A percentile compares a stretch with the other conserved stretches of the same genome.
Evolutionary conservation across 1,140 invertebrate species (phyloP).

Genomic region (Temnothorax curvispinosus): DNA sequence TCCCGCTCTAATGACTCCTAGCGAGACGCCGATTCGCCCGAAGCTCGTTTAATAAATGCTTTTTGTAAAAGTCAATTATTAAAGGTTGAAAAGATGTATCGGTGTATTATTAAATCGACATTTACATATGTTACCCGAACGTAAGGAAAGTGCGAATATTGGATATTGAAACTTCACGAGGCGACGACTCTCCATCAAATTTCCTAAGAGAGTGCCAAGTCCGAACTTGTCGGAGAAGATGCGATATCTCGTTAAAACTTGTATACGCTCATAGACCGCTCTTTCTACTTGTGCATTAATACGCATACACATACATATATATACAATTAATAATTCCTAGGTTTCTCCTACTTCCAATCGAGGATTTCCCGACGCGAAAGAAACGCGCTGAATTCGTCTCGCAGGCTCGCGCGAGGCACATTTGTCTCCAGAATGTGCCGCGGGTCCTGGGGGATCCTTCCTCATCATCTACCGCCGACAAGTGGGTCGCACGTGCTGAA

Average conservation of each 20-base stretch:
- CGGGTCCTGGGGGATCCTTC: slow-evolving; percentile 43
- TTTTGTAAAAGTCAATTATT: not conserved
- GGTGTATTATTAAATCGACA: not conserved
- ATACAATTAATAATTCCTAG: not conserved
- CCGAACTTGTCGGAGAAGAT: not conserved
- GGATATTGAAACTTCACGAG: not conserved
- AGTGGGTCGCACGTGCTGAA: slow-evolving; percentile 62
- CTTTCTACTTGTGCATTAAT: not conserved
- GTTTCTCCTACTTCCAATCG: slow-evolving; percentile 7
- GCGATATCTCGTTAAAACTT: not conserved
- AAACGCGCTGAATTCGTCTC: slow-evolving; percentile 41
- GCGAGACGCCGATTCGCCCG: slow-evolving; percentile 34
- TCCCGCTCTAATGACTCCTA: slow-evolving; percentile 52
- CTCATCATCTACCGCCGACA: slow-evolving; percentile 59
- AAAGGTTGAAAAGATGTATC: not conserved
- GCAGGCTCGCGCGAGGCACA: slow-evolving; percentile 47
- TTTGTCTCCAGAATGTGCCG: slow-evolving; percentile 54
- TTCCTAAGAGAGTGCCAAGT: not conserved
- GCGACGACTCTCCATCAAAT: not conserved
- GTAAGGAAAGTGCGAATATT: not conserved
- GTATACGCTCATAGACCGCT: not conserved
- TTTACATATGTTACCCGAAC: not conserved
- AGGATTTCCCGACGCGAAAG: not conserved
- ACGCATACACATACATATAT: not conserved
- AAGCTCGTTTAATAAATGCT: slow-evolving; percentile 45